Evolutionary conservation across 1,140 invertebrate species (phyloP), one percentile per base, ranked within the genome.

Genomic region (Popillia japonica): DNA sequence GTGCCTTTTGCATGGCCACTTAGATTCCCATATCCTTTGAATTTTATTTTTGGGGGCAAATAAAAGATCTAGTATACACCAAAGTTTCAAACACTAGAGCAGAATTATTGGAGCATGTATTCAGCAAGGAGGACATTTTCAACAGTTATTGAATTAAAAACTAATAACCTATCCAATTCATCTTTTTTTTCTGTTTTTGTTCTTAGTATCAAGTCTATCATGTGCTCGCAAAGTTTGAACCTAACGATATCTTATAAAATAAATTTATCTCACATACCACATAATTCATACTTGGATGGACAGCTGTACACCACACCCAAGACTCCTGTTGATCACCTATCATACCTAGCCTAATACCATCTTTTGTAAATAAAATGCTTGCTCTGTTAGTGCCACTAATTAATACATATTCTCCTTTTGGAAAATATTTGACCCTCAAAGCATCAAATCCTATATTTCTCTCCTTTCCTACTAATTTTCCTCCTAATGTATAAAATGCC

Each of bases 401-500:
- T n/a, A 97, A 85, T 59, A 98, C 89, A 85, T 95, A 98, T 84
- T 97, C 94, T 6, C 95, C 93, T 80, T 91, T 92, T 11, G 91
- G 89, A 85, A 96, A 96, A 86, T 95, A 95, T 64, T 87, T 90
- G 10, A 98, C 88, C 84, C 90, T 92, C 61, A 95, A 88, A 0
- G 96, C 94, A 86, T 97, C 96, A 87, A 93, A 98, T 73, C 92
- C 93, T 75, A 90, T 86, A 73, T 88, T 86, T 83, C 93, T 87
- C 80, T 98, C 96, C 85, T 96, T 96, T 41, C 93, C 92, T 78
- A 97, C 90, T 88, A 93, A 90, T 90, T 96, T 95, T 4, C 96
- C 97, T 78, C 91, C 91, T 1, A 95, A 86, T 44, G 95, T 94
- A 86, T 98, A 99, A 88, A 99, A 99, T 0, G 96, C 95, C 20